A percentile compares a stretch with the other conserved stretches of the same genome.
Conservation (phyloP, 2,113 vertebrate species). For the Vimba vimba region DNA sequence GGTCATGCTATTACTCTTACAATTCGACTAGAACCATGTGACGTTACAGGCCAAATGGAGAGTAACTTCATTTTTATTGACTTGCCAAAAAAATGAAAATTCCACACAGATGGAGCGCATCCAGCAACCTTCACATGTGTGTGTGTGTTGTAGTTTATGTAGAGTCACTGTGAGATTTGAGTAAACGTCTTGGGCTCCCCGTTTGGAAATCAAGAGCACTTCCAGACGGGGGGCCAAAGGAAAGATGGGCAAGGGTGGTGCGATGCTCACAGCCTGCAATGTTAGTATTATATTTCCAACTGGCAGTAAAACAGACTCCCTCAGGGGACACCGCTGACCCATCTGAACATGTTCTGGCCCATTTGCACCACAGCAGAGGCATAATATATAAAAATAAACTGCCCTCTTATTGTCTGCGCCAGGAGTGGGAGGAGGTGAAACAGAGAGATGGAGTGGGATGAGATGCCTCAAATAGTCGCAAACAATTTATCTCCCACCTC, state of each 20-base stretch:
- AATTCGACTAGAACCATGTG: neutral
- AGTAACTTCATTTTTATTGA: neutral
- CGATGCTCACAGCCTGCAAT: neutral
- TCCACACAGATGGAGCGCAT: neutral
- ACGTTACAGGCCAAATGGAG: neutral
- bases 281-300: slow-evolving; percentile 47
- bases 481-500: slow-evolving; percentile 44
- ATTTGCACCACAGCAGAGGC: slow-evolving; percentile 52
- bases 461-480: slow-evolving; percentile 34
- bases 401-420: slow-evolving; percentile 1
- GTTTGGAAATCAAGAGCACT: slow-evolving; percentile 6
- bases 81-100: too few relatives aligned
- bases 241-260: neutral
- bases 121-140: neutral
- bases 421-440: slow-evolving; percentile 16
- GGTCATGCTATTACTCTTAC: neutral
- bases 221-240: neutral
- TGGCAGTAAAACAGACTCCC: slow-evolving; percentile 51
- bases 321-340: slow-evolving; percentile 48
- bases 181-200: neutral
- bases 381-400: slow-evolving; percentile 51
- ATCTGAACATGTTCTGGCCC: slow-evolving; percentile 53
- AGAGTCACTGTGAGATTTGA: neutral
- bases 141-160: neutral
- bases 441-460: slow-evolving; percentile 5